phyloP scores from a whole-genome alignment of 2,113 vertebrate species.

The Apeltes quadracus region DNA sequence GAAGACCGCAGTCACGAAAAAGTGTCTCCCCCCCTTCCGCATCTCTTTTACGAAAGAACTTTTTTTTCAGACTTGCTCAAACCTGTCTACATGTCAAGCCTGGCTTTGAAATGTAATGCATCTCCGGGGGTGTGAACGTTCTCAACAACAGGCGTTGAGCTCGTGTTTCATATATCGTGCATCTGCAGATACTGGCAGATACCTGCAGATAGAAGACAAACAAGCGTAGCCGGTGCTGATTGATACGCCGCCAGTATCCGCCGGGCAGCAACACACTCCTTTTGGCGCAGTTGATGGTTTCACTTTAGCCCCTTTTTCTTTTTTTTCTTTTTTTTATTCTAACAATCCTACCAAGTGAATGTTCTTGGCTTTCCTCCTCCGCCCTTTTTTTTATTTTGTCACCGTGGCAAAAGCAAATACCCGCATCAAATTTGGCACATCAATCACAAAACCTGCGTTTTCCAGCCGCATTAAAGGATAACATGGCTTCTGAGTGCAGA shows the following conservation, averaged over 20 bases:
- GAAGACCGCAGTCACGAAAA: no score
- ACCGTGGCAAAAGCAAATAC: slow-evolving; percentile 71
- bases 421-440: slow-evolving; percentile 52
- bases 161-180: slow-evolving; percentile 40
- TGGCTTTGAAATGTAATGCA: slow-evolving; percentile 73
- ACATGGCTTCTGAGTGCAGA: slow-evolving; percentile 50
- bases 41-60: slow-evolving; percentile 15
- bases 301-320: not conserved
- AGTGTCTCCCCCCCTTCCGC: no score
- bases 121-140: slow-evolving; percentile 47
- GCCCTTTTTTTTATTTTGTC: slow-evolving; percentile 49
- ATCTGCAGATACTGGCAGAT: slow-evolving; percentile 54
- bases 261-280: slow-evolving; percentile 8
- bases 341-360: slow-evolving; percentile 40
- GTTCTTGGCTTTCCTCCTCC: slow-evolving; percentile 51
- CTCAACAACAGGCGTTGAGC: slow-evolving; percentile 24
- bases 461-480: slow-evolving; percentile 66
- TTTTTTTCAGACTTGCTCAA: slow-evolving; percentile 54
- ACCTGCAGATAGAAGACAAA: slow-evolving; percentile 60
- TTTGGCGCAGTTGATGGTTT: slow-evolving; percentile 13
- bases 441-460: slow-evolving; percentile 48
- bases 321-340: slow-evolving; percentile 23
- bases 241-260: slow-evolving; percentile 18
- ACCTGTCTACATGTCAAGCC: slow-evolving; percentile 53
- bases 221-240: slow-evolving; percentile 49